These are phyloP conservation scores for Eulemur rubriventer DNA, from an alignment of 2,797 vertebrate species.

Conservation along the genomic window DNA sequence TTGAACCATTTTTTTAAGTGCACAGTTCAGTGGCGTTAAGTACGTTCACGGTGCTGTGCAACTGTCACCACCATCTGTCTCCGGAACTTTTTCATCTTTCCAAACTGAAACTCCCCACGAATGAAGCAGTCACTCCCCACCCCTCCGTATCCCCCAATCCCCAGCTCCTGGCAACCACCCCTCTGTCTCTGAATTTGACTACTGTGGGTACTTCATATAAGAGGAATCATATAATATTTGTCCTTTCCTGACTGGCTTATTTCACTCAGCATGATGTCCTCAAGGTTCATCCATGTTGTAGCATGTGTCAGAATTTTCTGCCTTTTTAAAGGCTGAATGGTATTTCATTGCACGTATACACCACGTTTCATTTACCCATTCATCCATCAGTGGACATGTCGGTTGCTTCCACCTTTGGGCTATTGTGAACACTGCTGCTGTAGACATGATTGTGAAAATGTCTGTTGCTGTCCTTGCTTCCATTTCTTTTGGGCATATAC, in stretches of 20 bases:
- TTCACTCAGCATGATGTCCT: not conserved
- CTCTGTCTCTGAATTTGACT: not conserved
- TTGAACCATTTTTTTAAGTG: conserved; percentile 6
- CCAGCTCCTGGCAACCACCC: not conserved
- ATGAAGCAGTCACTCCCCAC: not conserved
- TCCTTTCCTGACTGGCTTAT: not conserved
- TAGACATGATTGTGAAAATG: not conserved
- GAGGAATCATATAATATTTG: not conserved
- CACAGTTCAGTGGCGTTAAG: not conserved
- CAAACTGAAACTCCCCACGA: not conserved
- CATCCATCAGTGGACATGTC: not conserved
- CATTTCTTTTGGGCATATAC: not conserved
- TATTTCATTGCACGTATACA: not conserved
- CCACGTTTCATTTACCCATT: not conserved
- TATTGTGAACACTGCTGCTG: not conserved
- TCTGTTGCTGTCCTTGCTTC: not conserved
- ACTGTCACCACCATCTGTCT: not conserved
- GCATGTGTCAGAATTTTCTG: not conserved
- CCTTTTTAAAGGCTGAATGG: not conserved
- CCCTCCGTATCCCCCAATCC: not conserved
- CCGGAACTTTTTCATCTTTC: not conserved
- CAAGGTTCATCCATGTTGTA: fast-evolving
- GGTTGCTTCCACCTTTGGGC: not conserved
- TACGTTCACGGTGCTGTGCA: fast-evolving
- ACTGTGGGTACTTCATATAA: not conserved